Conservation (phyloP, 2,888 invertebrate genomes). For the Cephus spinipes region DNA sequence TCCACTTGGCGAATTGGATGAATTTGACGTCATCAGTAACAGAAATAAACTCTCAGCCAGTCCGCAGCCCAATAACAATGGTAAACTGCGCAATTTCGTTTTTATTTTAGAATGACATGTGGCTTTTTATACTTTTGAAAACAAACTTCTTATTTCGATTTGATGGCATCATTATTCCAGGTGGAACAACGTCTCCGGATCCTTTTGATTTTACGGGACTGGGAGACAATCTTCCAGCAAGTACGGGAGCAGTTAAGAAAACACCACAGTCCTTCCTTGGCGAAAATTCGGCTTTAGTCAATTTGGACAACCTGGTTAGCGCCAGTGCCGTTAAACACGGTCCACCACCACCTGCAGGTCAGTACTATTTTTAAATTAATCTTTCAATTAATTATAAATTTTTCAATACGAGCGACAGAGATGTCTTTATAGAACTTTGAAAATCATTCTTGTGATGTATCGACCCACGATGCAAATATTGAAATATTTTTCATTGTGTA, state of each 20-base stretch:
- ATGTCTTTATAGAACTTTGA: background rate
- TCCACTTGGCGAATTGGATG: constrained; percentile 82
- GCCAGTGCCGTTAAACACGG: constrained; percentile 65
- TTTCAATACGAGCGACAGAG: background rate
- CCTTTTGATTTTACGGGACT: constrained; percentile 79
- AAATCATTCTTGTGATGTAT: background rate
- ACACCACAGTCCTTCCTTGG: constrained; percentile 97
- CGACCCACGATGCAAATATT: background rate
- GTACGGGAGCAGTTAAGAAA: constrained; percentile 78
- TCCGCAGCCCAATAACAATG: constrained; percentile 58
- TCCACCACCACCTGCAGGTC: constrained; percentile 68
- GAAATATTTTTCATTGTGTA: background rate
- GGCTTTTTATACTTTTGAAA: constrained; percentile 16
- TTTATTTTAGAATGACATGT: constrained; percentile 16
- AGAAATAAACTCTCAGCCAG: constrained; percentile 70
- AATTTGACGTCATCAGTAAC: constrained; percentile 89
- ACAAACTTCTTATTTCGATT: background rate
- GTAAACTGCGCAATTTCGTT: constrained; percentile 36
- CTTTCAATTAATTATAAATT: constrained; percentile 30
- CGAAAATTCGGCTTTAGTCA: constrained; percentile 95
- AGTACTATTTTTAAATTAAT: constrained; percentile 32
- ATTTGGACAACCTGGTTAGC: constrained; percentile 95
- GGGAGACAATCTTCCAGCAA: constrained; percentile 69
- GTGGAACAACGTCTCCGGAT: constrained; percentile 69
- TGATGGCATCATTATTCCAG: constrained; percentile 35